phyloP scores from a whole-genome alignment of 2,113 vertebrate genomes.

The Thalassarche chlororhynchos region DNA sequence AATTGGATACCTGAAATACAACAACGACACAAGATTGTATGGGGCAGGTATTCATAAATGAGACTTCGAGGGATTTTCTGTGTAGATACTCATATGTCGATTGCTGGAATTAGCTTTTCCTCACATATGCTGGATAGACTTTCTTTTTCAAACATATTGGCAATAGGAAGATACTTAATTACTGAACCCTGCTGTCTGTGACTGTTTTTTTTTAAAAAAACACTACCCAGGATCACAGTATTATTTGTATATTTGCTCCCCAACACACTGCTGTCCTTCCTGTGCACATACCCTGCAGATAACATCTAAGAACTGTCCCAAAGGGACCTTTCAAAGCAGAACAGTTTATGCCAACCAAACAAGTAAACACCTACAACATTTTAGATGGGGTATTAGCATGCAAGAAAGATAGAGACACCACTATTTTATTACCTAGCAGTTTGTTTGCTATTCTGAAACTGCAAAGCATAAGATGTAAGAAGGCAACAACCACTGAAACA shows the following conservation, averaged over 20 bases:
- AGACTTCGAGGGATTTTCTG: neutral
- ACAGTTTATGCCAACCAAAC: slow-evolving; percentile 10
- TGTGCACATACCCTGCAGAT: neutral
- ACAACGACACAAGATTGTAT: neutral
- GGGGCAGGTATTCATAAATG: neutral
- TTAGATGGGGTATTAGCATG: neutral
- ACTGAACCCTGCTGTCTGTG: neutral
- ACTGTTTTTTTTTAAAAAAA: neutral
- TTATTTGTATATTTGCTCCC: neutral
- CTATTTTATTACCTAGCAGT: neutral
- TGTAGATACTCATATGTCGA: neutral
- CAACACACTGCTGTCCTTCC: neutral
- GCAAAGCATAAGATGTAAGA: neutral
- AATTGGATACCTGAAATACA: neutral
- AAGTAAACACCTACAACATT: neutral
- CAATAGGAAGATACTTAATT: neutral
- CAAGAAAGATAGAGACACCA: neutral
- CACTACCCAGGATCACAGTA: neutral
- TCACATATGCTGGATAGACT: neutral
- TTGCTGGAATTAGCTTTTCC: neutral
- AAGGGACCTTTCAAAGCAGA: slow-evolving; percentile 17
- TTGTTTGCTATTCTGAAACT: neutral
- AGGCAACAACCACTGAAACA: neutral
- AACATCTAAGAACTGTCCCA: slow-evolving; percentile 25
- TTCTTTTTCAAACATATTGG: neutral